These are phyloP conservation scores for Disparrhopalites patrizii DNA, from an alignment of 2,888 invertebrate species.

Conservation along the genomic window DNA sequence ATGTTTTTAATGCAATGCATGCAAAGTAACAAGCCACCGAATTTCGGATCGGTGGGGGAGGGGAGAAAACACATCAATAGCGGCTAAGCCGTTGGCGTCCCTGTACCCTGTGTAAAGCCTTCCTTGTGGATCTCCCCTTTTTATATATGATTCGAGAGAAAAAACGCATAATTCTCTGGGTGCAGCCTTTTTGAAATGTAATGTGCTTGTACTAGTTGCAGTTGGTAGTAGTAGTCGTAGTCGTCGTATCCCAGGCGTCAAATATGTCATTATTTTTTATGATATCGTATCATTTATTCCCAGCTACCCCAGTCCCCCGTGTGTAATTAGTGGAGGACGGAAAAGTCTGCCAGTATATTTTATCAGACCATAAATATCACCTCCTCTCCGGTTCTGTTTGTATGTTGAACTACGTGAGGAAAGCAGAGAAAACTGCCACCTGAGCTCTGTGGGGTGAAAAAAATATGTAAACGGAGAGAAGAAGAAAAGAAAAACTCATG, in stretches of 20 bases:
- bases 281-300: constrained; percentile 11
- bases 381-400: neutral
- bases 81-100: too few species aligned
- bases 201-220: neutral
- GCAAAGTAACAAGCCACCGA: too few species aligned
- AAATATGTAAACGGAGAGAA: too few species aligned
- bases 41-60: too few species aligned
- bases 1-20: too few species aligned
- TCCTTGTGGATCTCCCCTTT: too few species aligned
- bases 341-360: neutral
- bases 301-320: neutral
- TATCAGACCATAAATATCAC: neutral
- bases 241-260: neutral
- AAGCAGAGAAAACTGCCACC: neutral
- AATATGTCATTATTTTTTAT: constrained; percentile 5
- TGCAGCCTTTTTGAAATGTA: too few species aligned
- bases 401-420: neutral
- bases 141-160: too few species aligned
- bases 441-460: neutral
- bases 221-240: neutral
- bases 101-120: too few species aligned
- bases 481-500: too few species aligned
- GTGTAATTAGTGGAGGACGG: constrained; percentile 5
- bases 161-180: too few species aligned
- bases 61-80: too few species aligned